Evolutionary conservation across 2,797 vertebrate genomes (phyloP), one percentile per base, ranked within the genome.

Genomic region (Calcarius lapponicus): DNA sequence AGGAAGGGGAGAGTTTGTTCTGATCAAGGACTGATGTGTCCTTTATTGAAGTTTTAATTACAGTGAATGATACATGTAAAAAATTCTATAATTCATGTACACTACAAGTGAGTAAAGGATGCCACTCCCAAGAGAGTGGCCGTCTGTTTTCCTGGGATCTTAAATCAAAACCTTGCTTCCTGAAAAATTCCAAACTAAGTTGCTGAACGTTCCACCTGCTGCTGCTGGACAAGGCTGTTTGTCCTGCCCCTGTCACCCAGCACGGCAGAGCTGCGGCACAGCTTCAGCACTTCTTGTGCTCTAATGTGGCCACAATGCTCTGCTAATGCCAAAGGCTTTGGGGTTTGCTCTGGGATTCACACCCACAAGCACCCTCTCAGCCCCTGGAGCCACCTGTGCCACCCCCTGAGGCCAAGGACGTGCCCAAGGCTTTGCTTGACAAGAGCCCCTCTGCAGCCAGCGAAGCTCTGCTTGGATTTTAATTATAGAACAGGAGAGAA

Each of bases 1-100:
- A 45, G 64, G 81, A 93, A 51, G 34, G 48, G 80, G 45, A 4
- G 3, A 34, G 62, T 69, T 92, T 87, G 54, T 56, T 80, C 90
- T 74, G 78, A 95, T 57, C 79, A 51, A 54, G 51, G 66, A 29
- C 43, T 6, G 16, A 47, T 17, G 9, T 43, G 51, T 65, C 65
- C 84, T 94, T 80, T 74, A 51, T 56, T 84, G 34, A 62, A 72
- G 26, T 34, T 90, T 79, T 73, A 40, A 90, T 92, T 83, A 73
- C 74, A 54, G 75, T 73, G 75, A 75, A 81, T 18, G 66, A 70
- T 56, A 64, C 60, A 56, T 82, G 76, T 72, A 88, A 54, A 64
- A 73, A 86, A 65, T 36, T 88, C 51, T 65, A 25, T 72, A 82
- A 90, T 73, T 88, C 54, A 78, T 65, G 65, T 47, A 54, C 56